phyloP scores from a whole-genome alignment of 2,113 vertebrate genomes.

The Oreochromis niloticus region DNA sequence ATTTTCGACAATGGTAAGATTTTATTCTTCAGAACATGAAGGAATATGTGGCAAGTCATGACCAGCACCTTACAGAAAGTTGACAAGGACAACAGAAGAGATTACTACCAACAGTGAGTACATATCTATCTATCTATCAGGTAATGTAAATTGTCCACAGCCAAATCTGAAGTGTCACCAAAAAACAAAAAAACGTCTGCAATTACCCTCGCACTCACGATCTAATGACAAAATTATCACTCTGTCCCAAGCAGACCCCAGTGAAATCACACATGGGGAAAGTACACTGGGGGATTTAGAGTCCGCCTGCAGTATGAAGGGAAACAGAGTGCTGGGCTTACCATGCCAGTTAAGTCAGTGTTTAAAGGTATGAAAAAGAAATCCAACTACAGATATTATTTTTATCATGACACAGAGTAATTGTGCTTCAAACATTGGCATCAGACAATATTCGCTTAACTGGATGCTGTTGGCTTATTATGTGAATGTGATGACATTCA shows the following conservation, averaged over 20 bases:
- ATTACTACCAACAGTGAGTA: background rate
- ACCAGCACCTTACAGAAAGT: slow-evolving; percentile 84
- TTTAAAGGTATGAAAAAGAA: background rate
- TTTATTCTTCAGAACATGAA: slow-evolving; percentile 82
- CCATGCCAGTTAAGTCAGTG: background rate
- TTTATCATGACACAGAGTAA: background rate
- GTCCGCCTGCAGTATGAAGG: background rate
- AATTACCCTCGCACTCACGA: background rate
- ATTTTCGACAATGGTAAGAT: slow-evolving; percentile 88
- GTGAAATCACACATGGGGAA: background rate
- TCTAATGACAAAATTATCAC: background rate
- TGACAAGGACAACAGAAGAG: background rate
- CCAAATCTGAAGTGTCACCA: background rate
- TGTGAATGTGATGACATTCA: background rate
- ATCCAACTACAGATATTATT: background rate
- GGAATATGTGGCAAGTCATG: slow-evolving; percentile 93
- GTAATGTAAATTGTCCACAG: background rate
- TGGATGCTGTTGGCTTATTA: background rate
- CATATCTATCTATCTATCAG: background rate
- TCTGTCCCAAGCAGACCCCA: background rate
- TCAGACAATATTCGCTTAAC: background rate
- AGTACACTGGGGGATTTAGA: background rate
- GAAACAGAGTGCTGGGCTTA: background rate
- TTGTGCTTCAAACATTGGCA: background rate
- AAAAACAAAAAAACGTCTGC: background rate